Percentiles rank a stretch among this genome's conserved stretches.
Conservation (phyloP, 2,113 vertebrate species). For the Boleophthalmus pectinirostris region DNA sequence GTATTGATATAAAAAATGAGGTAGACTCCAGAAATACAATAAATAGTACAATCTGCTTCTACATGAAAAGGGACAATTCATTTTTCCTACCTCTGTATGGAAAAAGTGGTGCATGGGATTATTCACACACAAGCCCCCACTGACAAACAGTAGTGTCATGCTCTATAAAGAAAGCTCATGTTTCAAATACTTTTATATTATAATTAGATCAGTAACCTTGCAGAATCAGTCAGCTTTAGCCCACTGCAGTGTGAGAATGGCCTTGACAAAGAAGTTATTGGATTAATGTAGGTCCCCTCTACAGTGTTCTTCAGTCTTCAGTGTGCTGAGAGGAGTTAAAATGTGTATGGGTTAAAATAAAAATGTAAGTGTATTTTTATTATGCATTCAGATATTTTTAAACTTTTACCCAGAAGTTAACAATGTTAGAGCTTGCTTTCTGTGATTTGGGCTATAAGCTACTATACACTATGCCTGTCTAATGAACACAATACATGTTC, state of each 20-base stretch:
- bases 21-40: too few relatives aligned
- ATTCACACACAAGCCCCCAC: constrained; percentile 21
- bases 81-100: background rate
- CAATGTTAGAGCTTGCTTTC: too few relatives aligned
- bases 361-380: too few relatives aligned
- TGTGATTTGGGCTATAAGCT: too few relatives aligned
- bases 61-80: background rate
- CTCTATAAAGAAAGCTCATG: constrained; percentile 34
- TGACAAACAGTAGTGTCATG: constrained; percentile 28
- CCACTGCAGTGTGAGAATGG: background rate
- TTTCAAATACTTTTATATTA: constrained; percentile 31
- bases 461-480: background rate
- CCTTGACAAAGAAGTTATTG: background rate
- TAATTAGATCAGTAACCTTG: constrained; percentile 34
- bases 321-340: background rate
- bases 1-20: too few relatives aligned
- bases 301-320: background rate
- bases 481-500: background rate
- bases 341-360: too few relatives aligned
- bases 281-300: background rate
- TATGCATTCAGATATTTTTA: too few relatives aligned
- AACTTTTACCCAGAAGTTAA: too few relatives aligned
- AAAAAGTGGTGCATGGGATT: constrained; percentile 18
- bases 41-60: background rate
- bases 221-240: constrained; percentile 21